phyloP scores from a whole-genome alignment of 2,113 vertebrate genomes.

The Ammodytes marinus region DNA sequence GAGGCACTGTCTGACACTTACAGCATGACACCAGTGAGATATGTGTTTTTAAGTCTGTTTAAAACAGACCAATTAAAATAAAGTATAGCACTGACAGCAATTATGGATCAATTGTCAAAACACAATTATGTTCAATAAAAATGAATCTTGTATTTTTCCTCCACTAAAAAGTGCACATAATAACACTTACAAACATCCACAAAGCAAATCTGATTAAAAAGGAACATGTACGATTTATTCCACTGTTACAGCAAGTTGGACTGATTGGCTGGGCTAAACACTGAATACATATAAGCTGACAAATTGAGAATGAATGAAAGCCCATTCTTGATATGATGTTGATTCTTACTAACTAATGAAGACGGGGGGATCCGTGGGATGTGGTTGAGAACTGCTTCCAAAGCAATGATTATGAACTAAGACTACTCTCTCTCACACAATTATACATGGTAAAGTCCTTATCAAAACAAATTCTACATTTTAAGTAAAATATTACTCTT shows the following conservation, averaged over 20 bases:
- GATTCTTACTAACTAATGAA: neutral
- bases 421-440: neutral
- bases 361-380: neutral
- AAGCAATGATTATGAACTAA: no score
- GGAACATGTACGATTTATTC: neutral
- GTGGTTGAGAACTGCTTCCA: neutral
- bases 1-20: constrained; percentile 55
- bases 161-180: neutral
- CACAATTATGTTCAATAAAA: constrained; percentile 1
- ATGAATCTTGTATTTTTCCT: neutral
- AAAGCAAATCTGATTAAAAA: neutral
- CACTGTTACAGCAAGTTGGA: neutral
- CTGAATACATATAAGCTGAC: neutral
- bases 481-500: neutral
- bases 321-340: neutral
- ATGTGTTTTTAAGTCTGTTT: constrained; percentile 23
- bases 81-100: constrained; percentile 15
- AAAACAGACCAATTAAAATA: constrained; percentile 17
- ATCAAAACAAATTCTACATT: neutral
- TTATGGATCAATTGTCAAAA: neutral
- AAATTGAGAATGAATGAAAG: neutral
- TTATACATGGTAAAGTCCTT: neutral
- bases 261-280: neutral
- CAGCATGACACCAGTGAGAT: constrained; percentile 53
- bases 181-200: neutral